These are phyloP conservation scores for Dipodomys spectabilis DNA, from an alignment of 2,113 vertebrate species.

Conservation along the genomic window DNA sequence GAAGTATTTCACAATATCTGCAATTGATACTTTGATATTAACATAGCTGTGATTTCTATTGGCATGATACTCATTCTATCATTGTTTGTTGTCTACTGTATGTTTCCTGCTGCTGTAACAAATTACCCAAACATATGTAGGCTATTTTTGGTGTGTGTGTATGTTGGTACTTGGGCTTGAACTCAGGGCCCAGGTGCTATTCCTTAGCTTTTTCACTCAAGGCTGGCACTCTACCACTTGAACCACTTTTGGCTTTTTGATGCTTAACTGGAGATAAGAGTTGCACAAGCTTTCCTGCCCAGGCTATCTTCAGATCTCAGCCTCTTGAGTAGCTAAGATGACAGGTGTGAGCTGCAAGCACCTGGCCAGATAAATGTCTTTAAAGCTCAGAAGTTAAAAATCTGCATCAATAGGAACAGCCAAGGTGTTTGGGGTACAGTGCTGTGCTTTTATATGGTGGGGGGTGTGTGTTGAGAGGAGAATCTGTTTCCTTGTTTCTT, in stretches of 20 bases:
- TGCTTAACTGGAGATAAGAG: no score
- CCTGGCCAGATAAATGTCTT: background rate
- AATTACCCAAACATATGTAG: background rate
- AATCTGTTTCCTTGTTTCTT: background rate
- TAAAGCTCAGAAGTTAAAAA: background rate
- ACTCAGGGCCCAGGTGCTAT: no score
- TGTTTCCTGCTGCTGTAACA: background rate
- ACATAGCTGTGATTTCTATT: background rate
- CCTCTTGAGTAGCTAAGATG: no score
- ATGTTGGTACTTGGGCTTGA: no score
- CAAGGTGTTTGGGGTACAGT: background rate
- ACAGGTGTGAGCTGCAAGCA: no score
- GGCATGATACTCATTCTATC: background rate
- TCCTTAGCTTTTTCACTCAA: no score
- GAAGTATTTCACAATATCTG: constrained; percentile 15
- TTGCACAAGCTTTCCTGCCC: no score
- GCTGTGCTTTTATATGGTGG: background rate
- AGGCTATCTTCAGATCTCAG: no score
- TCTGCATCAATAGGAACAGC: background rate
- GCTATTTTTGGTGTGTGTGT: no score
- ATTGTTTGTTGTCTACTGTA: background rate
- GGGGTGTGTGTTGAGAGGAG: rapidly evolving
- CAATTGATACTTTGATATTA: background rate
- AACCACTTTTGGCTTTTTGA: no score
- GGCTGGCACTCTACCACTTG: no score